Evolutionary conservation across 2,797 vertebrate species (phyloP), one percentile per base, ranked within the genome.

Genomic region (Mastacembelus armatus): DNA sequence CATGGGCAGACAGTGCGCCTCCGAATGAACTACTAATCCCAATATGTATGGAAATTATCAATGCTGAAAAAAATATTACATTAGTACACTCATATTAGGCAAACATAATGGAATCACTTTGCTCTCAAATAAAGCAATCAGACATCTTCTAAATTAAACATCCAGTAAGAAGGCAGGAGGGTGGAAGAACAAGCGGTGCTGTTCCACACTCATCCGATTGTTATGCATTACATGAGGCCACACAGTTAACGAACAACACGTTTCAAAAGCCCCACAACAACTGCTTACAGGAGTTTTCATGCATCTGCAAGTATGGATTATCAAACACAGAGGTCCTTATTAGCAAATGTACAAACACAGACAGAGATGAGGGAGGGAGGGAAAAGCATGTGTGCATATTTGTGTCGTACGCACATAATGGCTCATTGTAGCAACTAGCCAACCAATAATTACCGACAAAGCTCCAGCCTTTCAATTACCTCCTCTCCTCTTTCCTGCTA

Each of bases 91-190:
- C 76, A 77, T 82, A 85, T 88, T 88, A 88, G 77, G 66, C 80
- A 54, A 71, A 55, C 59, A 65, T 84, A 84, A 85, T 85, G 73
- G 81, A 86, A 88, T 88, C 81, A 77, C 74, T 88, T 73, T 26
- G 3, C 66, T 69, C 66, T 81, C 62, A 64, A 81, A 88, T 82
- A 82, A 81, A 88, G 71, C 71, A 84, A 88, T 80, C 83, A 85
- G 59, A 74, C 81, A 81, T 83, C 70, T 85, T 33, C 77, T 86
- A 88, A 91, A 91, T 88, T 80, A 88, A 87, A 85, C 82, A 85
- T 74, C 71, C 76, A 81, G 73, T 78, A 80, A 70, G 27, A 61
- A 66, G 48, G 51, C 16, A 8, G 51, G 54, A 18, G 16, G 3
- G 22, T n/a, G 59, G 49, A 26, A 15, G 68, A 66, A 71, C 55